Percentiles rank a stretch among this genome's conserved stretches.
These are phyloP conservation scores for Melanargia galathea DNA, from an alignment of 2,888 invertebrate species.

Conservation along the genomic window DNA sequence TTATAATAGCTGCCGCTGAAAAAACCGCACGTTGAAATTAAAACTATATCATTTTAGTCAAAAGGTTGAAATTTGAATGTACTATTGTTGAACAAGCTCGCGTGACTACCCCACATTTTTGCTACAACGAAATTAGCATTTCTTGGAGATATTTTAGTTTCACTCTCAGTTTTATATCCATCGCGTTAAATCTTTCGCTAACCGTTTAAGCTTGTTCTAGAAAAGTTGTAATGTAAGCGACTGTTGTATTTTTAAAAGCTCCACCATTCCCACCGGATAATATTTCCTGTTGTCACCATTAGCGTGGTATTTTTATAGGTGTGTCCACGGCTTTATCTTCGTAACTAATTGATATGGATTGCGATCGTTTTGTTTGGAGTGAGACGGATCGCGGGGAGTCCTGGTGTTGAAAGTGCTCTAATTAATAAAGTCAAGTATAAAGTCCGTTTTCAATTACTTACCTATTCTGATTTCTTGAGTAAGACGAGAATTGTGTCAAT, in stretches of 20 bases:
- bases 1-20: conserved; percentile 46
- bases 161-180: conserved; percentile 47
- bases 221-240: conserved; percentile 39
- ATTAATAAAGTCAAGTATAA: conserved; percentile 5
- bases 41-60: conserved; percentile 8
- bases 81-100: conserved; percentile 35
- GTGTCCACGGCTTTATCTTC: conserved; percentile 60
- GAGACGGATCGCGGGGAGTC: conserved; percentile 45
- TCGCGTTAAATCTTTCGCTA: conserved; percentile 44
- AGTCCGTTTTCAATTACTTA: not conserved
- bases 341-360: conserved; percentile 66
- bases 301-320: conserved; percentile 54
- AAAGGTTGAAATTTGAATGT: conserved; percentile 34
- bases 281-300: conserved; percentile 48
- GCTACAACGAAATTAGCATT: conserved; percentile 48
- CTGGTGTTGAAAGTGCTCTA: conserved; percentile 1
- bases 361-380: conserved; percentile 46
- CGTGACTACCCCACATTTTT: conserved; percentile 49
- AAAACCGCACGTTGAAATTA: conserved; percentile 3
- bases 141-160: conserved; percentile 49
- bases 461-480: not conserved
- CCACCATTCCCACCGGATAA: conserved; percentile 36
- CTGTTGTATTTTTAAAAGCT: conserved; percentile 29
- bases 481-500: too few species aligned
- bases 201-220: conserved; percentile 40